Conservation (phyloP, 2,797 vertebrate genomes). For the Heliangelus exortis region DNA sequence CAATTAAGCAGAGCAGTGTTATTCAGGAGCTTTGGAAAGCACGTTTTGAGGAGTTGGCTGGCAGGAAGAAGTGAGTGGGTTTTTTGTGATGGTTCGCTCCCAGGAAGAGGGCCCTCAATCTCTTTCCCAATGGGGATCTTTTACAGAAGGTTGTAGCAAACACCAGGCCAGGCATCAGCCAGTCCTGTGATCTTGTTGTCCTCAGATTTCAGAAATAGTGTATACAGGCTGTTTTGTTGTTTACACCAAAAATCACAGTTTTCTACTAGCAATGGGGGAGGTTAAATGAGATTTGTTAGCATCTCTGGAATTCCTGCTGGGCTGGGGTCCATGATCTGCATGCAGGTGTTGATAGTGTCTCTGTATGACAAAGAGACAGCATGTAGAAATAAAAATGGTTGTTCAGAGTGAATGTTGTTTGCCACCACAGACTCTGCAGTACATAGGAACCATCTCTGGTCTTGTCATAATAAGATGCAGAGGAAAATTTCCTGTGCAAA, state of each 20-base stretch:
- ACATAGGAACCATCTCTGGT: background rate
- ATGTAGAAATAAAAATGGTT: background rate
- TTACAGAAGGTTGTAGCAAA: background rate
- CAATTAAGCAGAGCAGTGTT: background rate
- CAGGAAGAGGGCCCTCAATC: background rate
- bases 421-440: background rate
- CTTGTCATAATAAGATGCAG: background rate
- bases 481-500: background rate
- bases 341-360: conserved; percentile 33
- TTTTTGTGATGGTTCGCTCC: background rate
- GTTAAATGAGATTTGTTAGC: conserved; percentile 44
- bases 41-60: background rate
- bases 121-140: background rate
- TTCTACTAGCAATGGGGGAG: background rate
- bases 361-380: background rate
- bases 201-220: background rate
- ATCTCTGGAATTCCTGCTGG: background rate
- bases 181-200: background rate
- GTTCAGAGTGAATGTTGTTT: background rate
- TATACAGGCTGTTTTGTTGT: background rate
- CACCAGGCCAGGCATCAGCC: background rate
- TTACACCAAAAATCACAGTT: conserved; percentile 34
- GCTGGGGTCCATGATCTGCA: background rate
- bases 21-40: background rate
- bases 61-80: background rate